These are phyloP conservation scores for Zaprionus davidi DNA, from an alignment of 1,140 invertebrate species.

Conservation along the genomic window DNA sequence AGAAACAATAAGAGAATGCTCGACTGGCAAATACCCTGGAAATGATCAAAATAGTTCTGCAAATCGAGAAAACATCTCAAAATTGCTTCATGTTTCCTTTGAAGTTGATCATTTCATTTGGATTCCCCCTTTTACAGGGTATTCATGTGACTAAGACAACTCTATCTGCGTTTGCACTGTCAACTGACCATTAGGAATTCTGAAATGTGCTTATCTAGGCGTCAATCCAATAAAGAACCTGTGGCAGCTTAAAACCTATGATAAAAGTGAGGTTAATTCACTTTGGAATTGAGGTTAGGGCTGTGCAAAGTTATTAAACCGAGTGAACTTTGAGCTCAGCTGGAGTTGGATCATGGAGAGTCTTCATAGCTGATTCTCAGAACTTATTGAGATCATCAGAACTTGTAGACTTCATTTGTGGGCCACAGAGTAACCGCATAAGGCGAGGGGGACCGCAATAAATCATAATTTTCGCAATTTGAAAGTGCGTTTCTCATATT, in stretches of 20 bases:
- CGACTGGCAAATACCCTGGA: constrained; percentile 3
- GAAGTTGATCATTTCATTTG: background rate
- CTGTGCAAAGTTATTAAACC: constrained; percentile 1
- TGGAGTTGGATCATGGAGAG: background rate
- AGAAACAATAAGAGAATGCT: background rate
- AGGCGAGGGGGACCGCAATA: constrained; percentile 46
- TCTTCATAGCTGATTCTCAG: too few relatives aligned
- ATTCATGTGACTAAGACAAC: background rate
- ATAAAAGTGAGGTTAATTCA: constrained; percentile 24
- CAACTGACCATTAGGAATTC: constrained; percentile 37
- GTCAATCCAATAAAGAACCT: constrained; percentile 16
- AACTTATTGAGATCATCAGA: background rate
- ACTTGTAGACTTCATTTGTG: background rate
- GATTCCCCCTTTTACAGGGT: background rate
- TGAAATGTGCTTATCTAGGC: constrained; percentile 31
- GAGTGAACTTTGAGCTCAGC: background rate
- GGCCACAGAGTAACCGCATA: background rate
- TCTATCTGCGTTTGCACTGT: constrained; percentile 24
- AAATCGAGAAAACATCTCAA: background rate
- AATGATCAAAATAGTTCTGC: background rate
- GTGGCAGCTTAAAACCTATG: background rate
- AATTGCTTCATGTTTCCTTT: background rate
- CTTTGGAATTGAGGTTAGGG: constrained; percentile 10
- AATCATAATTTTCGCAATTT: constrained; percentile 67
- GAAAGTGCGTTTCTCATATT: constrained; percentile 74